Percentiles rank a stretch among this genome's conserved stretches.
Conservation (phyloP, 2,888 invertebrate genomes). For the Tubulanus polymorphus region DNA sequence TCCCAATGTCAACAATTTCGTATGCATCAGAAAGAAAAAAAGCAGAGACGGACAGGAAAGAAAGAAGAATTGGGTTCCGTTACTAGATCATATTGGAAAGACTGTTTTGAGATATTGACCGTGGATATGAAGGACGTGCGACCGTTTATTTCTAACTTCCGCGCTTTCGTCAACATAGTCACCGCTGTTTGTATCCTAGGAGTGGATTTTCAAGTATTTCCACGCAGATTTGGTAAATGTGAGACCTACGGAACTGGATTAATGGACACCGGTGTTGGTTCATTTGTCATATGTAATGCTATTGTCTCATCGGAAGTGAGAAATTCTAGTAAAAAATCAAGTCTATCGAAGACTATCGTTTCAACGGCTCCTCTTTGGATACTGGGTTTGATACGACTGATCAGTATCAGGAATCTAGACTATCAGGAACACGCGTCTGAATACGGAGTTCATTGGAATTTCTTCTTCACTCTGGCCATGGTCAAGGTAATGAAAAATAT, state of each 20-base stretch:
- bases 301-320: constrained; percentile 43
- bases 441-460: constrained; percentile 98
- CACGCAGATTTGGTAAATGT: constrained; percentile 81
- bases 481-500: constrained; percentile 70
- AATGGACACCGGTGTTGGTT: constrained; percentile 96
- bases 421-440: constrained; percentile 88
- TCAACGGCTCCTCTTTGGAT: constrained; percentile 48
- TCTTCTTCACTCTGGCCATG: constrained; percentile 87
- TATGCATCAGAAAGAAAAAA: not conserved
- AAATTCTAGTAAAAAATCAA: not conserved
- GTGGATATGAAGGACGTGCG: constrained; percentile 17
- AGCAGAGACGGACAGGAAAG: not conserved
- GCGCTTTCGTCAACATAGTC: constrained; percentile 37
- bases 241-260: constrained; percentile 73
- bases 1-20: not conserved
- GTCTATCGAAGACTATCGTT: constrained; percentile 1
- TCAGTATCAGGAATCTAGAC: constrained; percentile 59
- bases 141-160: constrained; percentile 36
- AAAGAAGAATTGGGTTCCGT: not conserved
- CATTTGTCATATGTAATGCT: constrained; percentile 58
- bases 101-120: not conserved
- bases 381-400: constrained; percentile 54
- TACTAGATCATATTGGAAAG: not conserved
- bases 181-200: constrained; percentile 74
- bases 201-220: constrained; percentile 87